Evolutionary conservation across 64 coral and sea anemone genomes (phyloP).

Genomic region (Cladopsammia gracilis): DNA sequence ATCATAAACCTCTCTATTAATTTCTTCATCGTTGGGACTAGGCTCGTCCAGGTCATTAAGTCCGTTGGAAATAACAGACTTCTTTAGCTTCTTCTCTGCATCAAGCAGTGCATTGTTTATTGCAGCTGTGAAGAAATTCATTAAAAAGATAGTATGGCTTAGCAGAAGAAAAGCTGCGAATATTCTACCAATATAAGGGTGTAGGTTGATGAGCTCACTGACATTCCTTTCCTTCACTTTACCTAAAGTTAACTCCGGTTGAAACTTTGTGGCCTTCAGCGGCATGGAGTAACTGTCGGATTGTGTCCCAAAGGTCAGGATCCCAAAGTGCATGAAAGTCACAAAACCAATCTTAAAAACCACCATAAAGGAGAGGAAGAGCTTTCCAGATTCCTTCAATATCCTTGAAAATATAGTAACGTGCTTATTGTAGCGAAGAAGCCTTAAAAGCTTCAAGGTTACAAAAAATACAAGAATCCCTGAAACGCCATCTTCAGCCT

Average conservation of each 20-base stretch:
- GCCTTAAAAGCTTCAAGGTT: background rate
- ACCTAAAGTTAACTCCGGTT: slow-evolving; percentile 33
- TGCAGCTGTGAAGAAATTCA: slow-evolving; percentile 28
- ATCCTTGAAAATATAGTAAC: background rate
- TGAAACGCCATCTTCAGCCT: background rate
- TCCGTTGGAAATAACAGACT: too few species aligned
- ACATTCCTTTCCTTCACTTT: background rate
- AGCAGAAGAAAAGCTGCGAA: background rate
- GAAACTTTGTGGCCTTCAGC: background rate
- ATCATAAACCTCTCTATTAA: too few species aligned
- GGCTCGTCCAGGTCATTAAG: too few species aligned
- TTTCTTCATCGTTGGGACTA: too few species aligned
- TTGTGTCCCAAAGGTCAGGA: background rate
- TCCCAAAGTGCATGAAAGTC: slow-evolving; percentile 12
- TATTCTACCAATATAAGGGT: background rate
- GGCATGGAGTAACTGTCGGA: background rate
- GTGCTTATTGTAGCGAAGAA: slow-evolving; percentile 39
- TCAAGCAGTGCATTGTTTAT: slow-evolving; percentile 23
- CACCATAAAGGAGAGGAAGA: slow-evolving; percentile 3
- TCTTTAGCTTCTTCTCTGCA: background rate
- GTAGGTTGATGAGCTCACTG: background rate
- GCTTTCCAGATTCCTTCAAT: slow-evolving; percentile 3
- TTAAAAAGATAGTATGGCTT: slow-evolving; percentile 29
- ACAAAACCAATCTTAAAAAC: slow-evolving; percentile 9
- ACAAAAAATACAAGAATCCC: slow-evolving; percentile 9